Percentiles rank a stretch among this genome's conserved stretches.
phyloP scores from a whole-genome alignment of 2,797 vertebrate genomes.

The Gallinago solitaria region DNA sequence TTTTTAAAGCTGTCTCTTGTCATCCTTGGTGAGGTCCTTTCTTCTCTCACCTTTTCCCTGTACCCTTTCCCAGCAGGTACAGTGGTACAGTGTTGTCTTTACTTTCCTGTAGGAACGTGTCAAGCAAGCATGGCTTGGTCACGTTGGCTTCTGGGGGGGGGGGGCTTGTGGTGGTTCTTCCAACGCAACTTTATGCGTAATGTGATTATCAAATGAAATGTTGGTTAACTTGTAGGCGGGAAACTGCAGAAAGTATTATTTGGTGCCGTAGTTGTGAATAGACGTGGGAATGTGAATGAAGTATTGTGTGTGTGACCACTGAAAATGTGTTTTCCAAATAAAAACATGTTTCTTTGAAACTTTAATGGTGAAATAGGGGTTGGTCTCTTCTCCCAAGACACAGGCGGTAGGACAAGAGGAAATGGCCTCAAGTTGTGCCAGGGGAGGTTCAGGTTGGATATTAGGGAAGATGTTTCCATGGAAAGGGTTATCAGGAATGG shows the following conservation, averaged over 20 bases:
- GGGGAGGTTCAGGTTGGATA: too few species aligned
- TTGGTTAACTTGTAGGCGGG: neutral
- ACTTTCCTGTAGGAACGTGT: neutral
- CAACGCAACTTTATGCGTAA: neutral
- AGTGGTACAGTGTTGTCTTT: neutral
- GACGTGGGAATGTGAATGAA: accelerated
- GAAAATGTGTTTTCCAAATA: neutral
- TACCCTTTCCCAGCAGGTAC: neutral
- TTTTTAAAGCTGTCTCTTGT: neutral
- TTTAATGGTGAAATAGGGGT: neutral
- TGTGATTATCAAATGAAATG: neutral
- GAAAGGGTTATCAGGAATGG: too few species aligned
- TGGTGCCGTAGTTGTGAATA: neutral
- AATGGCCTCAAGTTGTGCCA: too few species aligned
- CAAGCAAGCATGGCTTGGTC: neutral
- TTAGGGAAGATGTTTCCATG: too few species aligned
- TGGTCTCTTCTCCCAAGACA: too few species aligned
- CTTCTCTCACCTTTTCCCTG: neutral
- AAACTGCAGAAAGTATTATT: neutral
- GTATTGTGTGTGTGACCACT: neutral
- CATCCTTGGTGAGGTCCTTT: neutral
- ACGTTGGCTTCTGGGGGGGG: neutral
- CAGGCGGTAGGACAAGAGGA: too few species aligned
- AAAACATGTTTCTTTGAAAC: neutral
- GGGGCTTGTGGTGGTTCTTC: neutral